These are phyloP conservation scores for Dicranocentrus wangi DNA, from an alignment of 2,888 invertebrate genomes.

Conservation along the genomic window DNA sequence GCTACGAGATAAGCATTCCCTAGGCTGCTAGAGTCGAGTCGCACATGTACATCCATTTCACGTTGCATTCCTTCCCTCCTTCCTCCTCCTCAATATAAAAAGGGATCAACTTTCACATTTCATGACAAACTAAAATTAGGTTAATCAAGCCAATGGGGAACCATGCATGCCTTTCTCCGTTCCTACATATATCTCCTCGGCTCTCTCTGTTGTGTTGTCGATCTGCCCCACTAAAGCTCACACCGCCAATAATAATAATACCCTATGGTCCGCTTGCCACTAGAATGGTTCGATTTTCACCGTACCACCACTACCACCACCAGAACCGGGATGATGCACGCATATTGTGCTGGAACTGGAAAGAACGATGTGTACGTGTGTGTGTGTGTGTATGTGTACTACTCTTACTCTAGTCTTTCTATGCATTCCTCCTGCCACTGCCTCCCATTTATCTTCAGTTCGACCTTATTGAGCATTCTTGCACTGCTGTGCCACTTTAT, in stretches of 20 bases:
- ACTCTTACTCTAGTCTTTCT: background rate
- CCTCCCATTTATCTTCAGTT: conserved; percentile 43
- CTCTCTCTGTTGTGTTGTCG: conserved; percentile 24
- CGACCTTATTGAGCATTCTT: conserved; percentile 52
- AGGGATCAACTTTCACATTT: conserved; percentile 56
- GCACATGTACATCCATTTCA: background rate
- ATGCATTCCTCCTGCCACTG: conserved; percentile 1
- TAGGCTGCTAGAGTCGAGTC: background rate
- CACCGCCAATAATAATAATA: conserved; percentile 15
- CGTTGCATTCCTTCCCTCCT: background rate
- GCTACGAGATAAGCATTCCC: conserved; percentile 12
- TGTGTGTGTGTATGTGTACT: background rate
- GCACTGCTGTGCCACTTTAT: conserved; percentile 46
- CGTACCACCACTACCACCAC: too few species aligned
- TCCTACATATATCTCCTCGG: background rate
- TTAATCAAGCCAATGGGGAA: conserved; percentile 55
- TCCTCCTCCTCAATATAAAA: background rate
- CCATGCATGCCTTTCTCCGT: conserved; percentile 27
- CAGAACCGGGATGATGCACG: background rate
- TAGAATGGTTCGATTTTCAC: conserved; percentile 7
- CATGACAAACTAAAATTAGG: conserved; percentile 58
- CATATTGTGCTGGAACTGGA: background rate
- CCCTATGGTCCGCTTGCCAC: background rate
- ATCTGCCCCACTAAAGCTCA: background rate
- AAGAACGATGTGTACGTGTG: background rate